Conservation (phyloP, 2,113 vertebrate genomes). For the Ctenomys sociabilis region DNA sequence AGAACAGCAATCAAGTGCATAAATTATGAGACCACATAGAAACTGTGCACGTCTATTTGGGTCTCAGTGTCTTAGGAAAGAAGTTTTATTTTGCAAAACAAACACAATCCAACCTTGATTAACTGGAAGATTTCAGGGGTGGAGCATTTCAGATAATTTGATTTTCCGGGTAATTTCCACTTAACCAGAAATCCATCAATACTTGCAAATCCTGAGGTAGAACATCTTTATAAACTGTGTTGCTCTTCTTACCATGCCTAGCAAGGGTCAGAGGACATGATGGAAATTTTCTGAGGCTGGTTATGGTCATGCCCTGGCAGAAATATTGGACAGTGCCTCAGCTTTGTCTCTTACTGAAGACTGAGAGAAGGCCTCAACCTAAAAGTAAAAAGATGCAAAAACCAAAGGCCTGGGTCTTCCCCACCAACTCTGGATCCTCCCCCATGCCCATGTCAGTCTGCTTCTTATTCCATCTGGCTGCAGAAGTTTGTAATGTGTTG, state of each 20-base stretch:
- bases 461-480: background rate
- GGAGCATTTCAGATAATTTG: background rate
- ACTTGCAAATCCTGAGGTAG: background rate
- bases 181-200: conserved; percentile 29
- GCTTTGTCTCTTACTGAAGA: background rate
- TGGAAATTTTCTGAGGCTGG: background rate
- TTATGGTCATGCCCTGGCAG: background rate
- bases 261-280: background rate
- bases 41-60: background rate
- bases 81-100: conserved; percentile 60
- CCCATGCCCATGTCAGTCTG: too few species aligned
- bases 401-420: background rate
- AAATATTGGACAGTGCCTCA: background rate
- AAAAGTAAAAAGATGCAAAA: background rate
- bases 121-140: conserved; percentile 5
- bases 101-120: conserved; percentile 50
- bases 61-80: conserved; percentile 41
- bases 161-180: conserved; percentile 47
- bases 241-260: background rate
- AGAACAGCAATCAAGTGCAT: background rate
- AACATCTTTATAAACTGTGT: conserved; percentile 3
- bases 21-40: conserved; percentile 37
- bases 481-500: too few species aligned
- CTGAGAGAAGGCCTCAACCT: background rate
- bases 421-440: background rate